Base-by-base conservation (phyloP, 2,888 invertebrate species). In the Dermolepida albohirtum region DNA sequence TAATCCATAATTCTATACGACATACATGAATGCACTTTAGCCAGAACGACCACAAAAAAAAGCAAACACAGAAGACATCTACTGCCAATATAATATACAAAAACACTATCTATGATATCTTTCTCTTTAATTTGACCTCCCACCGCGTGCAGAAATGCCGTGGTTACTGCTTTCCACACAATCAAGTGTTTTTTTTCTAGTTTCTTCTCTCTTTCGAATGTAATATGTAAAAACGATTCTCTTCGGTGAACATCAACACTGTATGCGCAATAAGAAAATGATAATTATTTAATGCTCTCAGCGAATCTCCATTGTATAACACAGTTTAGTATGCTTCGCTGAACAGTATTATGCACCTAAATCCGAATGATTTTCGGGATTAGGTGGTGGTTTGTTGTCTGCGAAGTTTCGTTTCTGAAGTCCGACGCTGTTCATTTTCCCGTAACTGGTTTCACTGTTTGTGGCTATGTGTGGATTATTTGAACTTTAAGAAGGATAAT, bases 251-350 rank as follows among this genome's bases (percentile, higher is more conserved):
- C 54, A 54, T 54, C 40, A 40, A 54, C 17, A 54, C 40, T 54
- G 40, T 54, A 54, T 54, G 40, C 54, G 54, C 54, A 54, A 54
- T 40, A 54, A 40, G 40, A 54, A 34, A 34, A 54, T 40, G 54
- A 54, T 54, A 54, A 54, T 54, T 54, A 40, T 54, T 40, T 54
- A 54, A 54, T 54, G 39, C 40, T 54, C 16, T 17, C 39, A 11
- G 11, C 39, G 17, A 39, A 40, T 40, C 40, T 34, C 34, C 54
- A 54, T 54, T 54, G 54, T 54, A 54, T 54, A 54, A 54, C 17
- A 17, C 11, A 11, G 40, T 54, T 54, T 54, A 40, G 10, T 40
- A 54, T 17, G 54, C 41, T 54, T 40, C 16, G 40, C 40, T 40
- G 54, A 10, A 14, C 16, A 40, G 54, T 40, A 39, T 54, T 54